Evolutionary conservation across 2,797 vertebrate species (phyloP).

Genomic region (Molossus alvarezi): DNA sequence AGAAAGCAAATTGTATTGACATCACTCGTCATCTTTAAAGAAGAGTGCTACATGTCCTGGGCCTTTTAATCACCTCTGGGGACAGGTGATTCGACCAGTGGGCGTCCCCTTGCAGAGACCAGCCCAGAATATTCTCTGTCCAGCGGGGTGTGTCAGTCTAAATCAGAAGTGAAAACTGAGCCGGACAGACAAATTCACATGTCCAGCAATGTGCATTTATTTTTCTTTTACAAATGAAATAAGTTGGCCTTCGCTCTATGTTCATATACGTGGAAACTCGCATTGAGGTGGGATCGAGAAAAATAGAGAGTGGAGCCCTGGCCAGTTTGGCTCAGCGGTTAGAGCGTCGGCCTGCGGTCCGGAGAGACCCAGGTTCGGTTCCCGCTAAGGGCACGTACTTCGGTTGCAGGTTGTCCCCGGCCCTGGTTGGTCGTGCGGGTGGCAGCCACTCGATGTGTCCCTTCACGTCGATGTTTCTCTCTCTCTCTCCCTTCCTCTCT

Average conservation of each 20-base stretch:
- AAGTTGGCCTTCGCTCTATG: not conserved
- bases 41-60: not conserved
- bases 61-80: not conserved
- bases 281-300: not conserved
- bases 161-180: not conserved
- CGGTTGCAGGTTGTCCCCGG: too few species aligned
- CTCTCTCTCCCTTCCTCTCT: too few species aligned
- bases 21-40: not conserved
- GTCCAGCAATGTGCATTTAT: too few species aligned
- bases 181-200: not conserved
- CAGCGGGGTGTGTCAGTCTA: not conserved
- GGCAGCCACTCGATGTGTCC: too few species aligned
- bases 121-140: not conserved
- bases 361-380: too few species aligned
- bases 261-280: not conserved
- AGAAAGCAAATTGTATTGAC: not conserved
- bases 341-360: too few species aligned
- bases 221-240: not conserved
- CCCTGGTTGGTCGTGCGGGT: too few species aligned
- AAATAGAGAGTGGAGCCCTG: not conserved
- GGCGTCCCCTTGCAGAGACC: not conserved
- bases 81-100: not conserved
- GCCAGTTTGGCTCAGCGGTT: too few species aligned
- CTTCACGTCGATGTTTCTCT: too few species aligned
- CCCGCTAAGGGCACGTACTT: too few species aligned